Base-by-base conservation (phyloP, 2,113 vertebrate species). In the Ranitomeya imitator region DNA sequence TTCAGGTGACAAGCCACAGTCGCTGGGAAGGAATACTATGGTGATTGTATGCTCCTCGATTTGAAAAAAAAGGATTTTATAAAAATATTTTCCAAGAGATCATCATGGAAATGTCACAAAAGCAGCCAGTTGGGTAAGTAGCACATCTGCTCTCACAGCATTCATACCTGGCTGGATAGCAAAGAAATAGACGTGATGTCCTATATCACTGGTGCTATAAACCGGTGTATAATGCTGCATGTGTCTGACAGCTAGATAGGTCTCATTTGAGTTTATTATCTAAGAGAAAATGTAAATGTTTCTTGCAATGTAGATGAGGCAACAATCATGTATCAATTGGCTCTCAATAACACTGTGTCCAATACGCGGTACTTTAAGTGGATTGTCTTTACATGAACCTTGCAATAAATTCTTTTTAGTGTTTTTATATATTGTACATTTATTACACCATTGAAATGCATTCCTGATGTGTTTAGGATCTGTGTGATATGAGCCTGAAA, bases 51-150 rank as follows among this genome's bases (percentile, higher is more conserved):
- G 18, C 45, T 59, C 51, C 18, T 45, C 3, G 7, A 12, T 45
- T 45, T 85, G 71, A 59, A 16, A 54, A n/a, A 37, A 21, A 74
- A 60, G 83, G 69, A 76, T 59, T 85, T 73, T 74, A 85, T 65
- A 73, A 57, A 23, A 12, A 21, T 6, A 83, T 83, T 83, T 80
- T 51, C 67, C 81, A 23, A 76, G 83, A 37, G 11, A 26, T 54
- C 26, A 9, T 52, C 83, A 85, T 85, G 83, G 83, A 74, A 21
- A 85, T 57, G 15, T 60, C 55, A 45, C 52, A 37, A 2, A 60
- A 59, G 31, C 83, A 55, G 26, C 69, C 69, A 8, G 14, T 23
- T 21, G 19, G 83, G 83, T 85, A 57, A 85, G 83, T 74, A 76
- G 23, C 67, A 45, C 23, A 76, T 13, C 11, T 71, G 54, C 37